Evolutionary conservation across 2,797 vertebrate genomes (phyloP).

Genomic region (Momotus momota): DNA sequence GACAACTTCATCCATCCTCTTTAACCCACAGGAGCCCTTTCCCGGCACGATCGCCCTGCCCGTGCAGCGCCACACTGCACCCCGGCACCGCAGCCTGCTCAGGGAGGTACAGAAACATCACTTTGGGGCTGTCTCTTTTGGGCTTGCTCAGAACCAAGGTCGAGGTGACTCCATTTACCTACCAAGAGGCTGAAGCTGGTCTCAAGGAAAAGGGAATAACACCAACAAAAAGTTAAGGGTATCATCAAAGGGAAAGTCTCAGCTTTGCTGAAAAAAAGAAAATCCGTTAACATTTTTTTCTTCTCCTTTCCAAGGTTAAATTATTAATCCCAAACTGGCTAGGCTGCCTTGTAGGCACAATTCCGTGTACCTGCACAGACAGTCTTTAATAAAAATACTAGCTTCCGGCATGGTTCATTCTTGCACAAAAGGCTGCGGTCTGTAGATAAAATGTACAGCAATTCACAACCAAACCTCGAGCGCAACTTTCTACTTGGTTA

Average conservation of each 20-base stretch:
- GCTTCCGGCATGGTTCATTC: background rate
- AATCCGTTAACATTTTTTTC: background rate
- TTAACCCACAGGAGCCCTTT: background rate
- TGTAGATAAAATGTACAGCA: background rate
- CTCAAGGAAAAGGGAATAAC: background rate
- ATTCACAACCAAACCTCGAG: background rate
- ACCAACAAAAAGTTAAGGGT: background rate
- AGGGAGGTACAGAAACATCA: background rate
- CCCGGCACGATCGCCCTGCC: no score
- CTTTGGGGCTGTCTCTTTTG: background rate
- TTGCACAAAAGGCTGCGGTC: background rate
- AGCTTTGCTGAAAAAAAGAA: background rate
- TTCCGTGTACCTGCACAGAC: background rate
- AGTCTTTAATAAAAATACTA: background rate
- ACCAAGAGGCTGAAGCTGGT: background rate
- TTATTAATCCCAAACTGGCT: background rate
- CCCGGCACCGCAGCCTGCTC: background rate
- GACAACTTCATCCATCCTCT: background rate
- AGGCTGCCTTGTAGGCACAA: background rate
- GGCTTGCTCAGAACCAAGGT: background rate
- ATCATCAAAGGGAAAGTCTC: background rate
- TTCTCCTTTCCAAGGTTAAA: background rate
- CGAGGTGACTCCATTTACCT: background rate
- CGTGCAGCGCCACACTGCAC: fast-evolving
- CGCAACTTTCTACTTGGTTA: background rate